These are phyloP conservation scores for Anser cygnoides DNA, from an alignment of 2,113 vertebrate species.

Conservation along the genomic window DNA sequence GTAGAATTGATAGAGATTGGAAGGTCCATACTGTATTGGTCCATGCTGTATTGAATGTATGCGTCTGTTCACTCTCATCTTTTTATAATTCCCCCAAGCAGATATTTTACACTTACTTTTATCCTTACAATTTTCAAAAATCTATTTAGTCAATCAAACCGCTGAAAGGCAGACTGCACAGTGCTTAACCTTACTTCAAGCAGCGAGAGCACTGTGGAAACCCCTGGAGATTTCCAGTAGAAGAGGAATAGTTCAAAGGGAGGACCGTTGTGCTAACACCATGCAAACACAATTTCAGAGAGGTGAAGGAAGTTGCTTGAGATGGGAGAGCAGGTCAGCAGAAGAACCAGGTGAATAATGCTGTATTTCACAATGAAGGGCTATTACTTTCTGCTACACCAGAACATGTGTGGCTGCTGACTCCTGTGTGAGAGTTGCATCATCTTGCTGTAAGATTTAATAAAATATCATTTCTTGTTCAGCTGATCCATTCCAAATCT, in stretches of 20 bases:
- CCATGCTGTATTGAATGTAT: background rate
- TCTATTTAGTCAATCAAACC: background rate
- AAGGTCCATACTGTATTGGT: background rate
- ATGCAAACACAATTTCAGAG: background rate
- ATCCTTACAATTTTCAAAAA: background rate
- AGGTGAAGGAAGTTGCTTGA: background rate
- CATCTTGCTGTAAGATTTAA: background rate
- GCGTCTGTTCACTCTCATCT: background rate
- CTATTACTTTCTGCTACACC: background rate
- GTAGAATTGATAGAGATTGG: background rate
- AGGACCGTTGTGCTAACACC: background rate
- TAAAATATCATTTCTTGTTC: background rate
- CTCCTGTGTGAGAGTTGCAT: background rate
- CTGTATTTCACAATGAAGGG: rapidly evolving
- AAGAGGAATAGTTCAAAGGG: background rate
- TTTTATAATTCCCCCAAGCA: background rate
- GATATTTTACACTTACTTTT: background rate
- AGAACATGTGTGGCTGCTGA: background rate
- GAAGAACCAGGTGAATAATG: background rate
- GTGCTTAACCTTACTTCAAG: background rate
- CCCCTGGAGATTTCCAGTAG: background rate
- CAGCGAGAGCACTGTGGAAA: background rate
- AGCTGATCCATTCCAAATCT: background rate
- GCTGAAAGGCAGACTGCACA: background rate
- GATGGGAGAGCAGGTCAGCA: background rate